A percentile compares a stretch with the other conserved stretches of the same genome.
Conservation (phyloP, 2,888 invertebrate species). For the Agonopterix heracliana region DNA sequence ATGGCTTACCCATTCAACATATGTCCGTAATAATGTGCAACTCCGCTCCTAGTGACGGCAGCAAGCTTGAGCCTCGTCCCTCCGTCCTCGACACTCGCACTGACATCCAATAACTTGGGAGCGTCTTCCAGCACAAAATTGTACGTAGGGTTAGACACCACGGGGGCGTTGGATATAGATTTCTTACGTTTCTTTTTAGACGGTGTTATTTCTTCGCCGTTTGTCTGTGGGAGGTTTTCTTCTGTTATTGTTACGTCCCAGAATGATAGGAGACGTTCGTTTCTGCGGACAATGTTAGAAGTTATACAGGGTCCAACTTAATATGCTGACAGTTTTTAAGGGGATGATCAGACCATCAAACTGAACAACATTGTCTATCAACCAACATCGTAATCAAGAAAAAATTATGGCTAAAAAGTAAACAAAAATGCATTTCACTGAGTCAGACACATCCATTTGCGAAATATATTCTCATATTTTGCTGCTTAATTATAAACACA, state of each 20-base stretch:
- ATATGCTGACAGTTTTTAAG: too few relatives aligned
- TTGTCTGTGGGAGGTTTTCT: constrained; percentile 37
- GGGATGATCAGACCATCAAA: too few relatives aligned
- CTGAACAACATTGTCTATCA: too few relatives aligned
- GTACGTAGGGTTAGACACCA: constrained; percentile 49
- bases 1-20: constrained; percentile 81
- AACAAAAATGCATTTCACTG: too few relatives aligned
- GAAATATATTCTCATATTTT: too few relatives aligned
- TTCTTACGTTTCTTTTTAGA: constrained; percentile 53
- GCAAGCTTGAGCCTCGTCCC: constrained; percentile 67
- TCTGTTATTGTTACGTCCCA: constrained; percentile 61
- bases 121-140: constrained; percentile 83
- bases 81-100: constrained; percentile 64
- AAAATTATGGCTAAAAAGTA: too few relatives aligned
- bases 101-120: constrained; percentile 66
- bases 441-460: too few relatives aligned
- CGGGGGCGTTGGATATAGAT: constrained; percentile 24
- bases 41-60: constrained; percentile 84
- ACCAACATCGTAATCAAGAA: too few relatives aligned
- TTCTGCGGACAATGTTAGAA: constrained; percentile 35
- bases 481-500: too few relatives aligned
- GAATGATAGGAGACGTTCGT: constrained; percentile 63
- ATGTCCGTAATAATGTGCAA: constrained; percentile 86
- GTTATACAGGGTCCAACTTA: too few relatives aligned
- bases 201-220: constrained; percentile 49